These are phyloP conservation scores for Brachypodius melanocephalos DNA, from an alignment of 2,113 vertebrate species.

Conservation along the genomic window DNA sequence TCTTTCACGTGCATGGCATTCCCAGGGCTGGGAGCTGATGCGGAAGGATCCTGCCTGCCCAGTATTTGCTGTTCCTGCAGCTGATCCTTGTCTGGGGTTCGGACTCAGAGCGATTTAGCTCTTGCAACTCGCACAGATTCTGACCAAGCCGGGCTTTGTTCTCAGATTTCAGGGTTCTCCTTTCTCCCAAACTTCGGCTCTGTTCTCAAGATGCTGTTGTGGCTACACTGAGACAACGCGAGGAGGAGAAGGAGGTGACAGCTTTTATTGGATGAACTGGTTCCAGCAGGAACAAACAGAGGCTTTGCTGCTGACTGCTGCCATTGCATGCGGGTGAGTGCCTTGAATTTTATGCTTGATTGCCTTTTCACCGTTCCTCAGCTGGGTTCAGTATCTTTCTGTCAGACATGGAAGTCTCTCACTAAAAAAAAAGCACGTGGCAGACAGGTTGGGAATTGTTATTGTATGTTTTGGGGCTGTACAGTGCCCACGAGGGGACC, in stretches of 20 bases:
- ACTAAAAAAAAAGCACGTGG: not conserved
- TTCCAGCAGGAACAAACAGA: not conserved
- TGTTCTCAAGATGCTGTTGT: not conserved
- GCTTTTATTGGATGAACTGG: not conserved
- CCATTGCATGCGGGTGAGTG: constrained; percentile 5
- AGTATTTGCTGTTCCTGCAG: not conserved
- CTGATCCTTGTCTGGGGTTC: not conserved
- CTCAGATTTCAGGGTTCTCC: not conserved
- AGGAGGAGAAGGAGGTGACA: not conserved
- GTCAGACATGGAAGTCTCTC: not conserved
- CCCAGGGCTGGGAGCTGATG: not conserved
- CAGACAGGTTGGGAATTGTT: not conserved
- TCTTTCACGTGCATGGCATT: not conserved
- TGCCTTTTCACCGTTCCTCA: not conserved
- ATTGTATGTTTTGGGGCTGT: not conserved
- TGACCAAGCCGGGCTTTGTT: not conserved
- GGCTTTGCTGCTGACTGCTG: not conserved
- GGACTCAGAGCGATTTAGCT: not conserved
- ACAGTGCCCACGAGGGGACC: not conserved
- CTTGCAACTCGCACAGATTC: not conserved
- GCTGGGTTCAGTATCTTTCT: not conserved
- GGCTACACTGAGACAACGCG: not conserved
- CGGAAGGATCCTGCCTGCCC: not conserved
- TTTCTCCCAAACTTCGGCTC: not conserved
- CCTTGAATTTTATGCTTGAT: not conserved